Conservation (phyloP, 2,113 vertebrate species). For the Isurus oxyrinchus region DNA sequence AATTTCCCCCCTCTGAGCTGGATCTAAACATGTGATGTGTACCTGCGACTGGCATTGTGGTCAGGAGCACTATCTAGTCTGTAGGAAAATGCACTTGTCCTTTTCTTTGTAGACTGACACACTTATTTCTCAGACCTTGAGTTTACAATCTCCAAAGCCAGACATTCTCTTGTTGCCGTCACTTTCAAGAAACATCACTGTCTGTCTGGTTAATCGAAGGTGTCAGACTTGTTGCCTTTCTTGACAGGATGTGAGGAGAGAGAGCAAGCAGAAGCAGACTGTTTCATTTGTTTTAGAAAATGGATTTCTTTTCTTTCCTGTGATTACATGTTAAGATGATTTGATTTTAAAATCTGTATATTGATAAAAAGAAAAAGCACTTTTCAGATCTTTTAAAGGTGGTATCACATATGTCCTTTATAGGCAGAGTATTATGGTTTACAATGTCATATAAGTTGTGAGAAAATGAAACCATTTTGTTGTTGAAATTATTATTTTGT, state of each 20-base stretch:
- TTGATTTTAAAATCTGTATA: neutral
- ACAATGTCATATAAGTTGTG: neutral
- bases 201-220: conserved; percentile 32
- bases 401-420: neutral
- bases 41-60: neutral
- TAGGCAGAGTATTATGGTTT: neutral
- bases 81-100: neutral
- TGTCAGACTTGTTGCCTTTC: conserved; percentile 18
- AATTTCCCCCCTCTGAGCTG: neutral
- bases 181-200: neutral
- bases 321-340: conserved; percentile 30
- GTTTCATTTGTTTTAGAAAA: conserved; percentile 37
- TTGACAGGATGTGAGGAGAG: conserved; percentile 29
- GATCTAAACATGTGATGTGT: neutral
- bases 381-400: neutral
- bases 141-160: conserved; percentile 24
- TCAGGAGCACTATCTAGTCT: neutral
- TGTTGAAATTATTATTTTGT: neutral
- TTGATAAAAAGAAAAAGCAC: conserved; percentile 5
- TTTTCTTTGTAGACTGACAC: neutral
- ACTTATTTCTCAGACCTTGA: neutral
- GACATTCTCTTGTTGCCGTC: conserved; percentile 19
- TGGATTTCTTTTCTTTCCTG: conserved; percentile 22
- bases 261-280: conserved; percentile 18
- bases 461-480: neutral